Conservation (phyloP, 2,797 vertebrate genomes). For the Tinamus major region DNA sequence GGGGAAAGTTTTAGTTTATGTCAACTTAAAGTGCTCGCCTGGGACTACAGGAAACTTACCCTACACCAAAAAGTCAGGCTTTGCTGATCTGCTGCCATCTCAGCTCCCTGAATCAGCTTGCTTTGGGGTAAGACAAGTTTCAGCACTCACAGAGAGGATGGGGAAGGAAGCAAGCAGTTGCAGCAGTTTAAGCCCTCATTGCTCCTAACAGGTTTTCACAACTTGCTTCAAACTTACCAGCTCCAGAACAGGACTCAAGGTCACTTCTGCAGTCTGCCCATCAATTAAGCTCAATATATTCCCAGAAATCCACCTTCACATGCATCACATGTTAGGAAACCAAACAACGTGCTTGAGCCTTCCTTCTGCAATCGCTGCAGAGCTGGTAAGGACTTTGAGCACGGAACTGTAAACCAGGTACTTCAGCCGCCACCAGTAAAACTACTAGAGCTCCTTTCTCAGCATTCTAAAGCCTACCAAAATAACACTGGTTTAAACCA, state of each 20-base stretch:
- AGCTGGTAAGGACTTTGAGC: neutral
- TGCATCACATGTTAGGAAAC: neutral
- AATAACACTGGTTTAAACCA: neutral
- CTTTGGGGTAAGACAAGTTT: neutral
- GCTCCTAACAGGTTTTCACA: neutral
- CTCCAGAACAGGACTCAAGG: fast-evolving
- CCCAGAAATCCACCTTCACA: neutral
- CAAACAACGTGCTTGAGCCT: neutral
- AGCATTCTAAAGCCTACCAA: neutral
- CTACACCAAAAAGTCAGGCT: neutral
- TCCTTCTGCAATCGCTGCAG: neutral
- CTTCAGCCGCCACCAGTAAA: neutral
- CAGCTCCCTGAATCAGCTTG: neutral
- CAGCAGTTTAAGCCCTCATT: neutral
- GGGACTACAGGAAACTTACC: neutral
- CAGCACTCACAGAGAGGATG: neutral
- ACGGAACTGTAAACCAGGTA: neutral
- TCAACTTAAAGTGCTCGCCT: neutral
- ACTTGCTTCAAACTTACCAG: neutral
- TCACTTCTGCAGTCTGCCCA: neutral
- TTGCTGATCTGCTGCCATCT: neutral
- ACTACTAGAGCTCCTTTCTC: neutral
- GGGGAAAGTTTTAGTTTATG: neutral
- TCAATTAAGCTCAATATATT: neutral
- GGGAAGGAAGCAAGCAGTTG: neutral